These are phyloP conservation scores for Gymnodraco acuticeps DNA, from an alignment of 2,797 vertebrate species.

Conservation along the genomic window DNA sequence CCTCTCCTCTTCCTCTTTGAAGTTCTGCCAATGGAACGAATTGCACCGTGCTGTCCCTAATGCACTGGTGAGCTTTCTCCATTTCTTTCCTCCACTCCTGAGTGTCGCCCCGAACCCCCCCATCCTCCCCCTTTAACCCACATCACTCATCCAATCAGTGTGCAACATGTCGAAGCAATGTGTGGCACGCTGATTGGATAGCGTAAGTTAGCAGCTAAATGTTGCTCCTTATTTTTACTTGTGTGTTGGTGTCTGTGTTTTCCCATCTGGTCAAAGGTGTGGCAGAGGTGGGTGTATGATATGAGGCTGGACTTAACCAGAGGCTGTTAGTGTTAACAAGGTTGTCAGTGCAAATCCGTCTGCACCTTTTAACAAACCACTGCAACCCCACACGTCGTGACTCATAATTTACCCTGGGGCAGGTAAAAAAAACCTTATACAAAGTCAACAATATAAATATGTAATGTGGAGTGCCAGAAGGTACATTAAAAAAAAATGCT, in stretches of 20 bases:
- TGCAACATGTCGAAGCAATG: constrained; percentile 48
- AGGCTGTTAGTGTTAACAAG: constrained; percentile 1
- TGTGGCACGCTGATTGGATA: constrained; percentile 58
- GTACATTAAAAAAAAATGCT: not conserved
- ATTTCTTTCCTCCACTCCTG: constrained; percentile 65
- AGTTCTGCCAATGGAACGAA: constrained; percentile 81
- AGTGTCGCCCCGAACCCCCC: constrained; percentile 32
- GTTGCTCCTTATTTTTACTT: not conserved
- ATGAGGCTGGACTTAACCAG: not conserved
- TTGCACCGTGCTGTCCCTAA: constrained; percentile 75
- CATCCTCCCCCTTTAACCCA: not conserved
- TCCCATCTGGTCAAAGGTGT: constrained; percentile 1
- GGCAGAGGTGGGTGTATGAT: constrained; percentile 1
- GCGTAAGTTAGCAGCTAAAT: constrained; percentile 19
- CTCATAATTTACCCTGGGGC: not conserved
- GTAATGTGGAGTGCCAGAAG: not conserved
- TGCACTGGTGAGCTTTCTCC: constrained; percentile 75
- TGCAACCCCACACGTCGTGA: not conserved
- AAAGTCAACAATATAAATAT: not conserved
- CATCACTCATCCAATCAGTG: constrained; percentile 65
- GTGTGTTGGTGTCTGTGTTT: not conserved
- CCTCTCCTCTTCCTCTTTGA: constrained; percentile 75
- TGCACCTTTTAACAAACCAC: constrained; percentile 1
- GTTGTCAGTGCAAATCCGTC: constrained; percentile 12
- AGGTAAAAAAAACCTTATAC: not conserved